Conservation (phyloP, 2,113 vertebrate species). For the Upupa epops region DNA sequence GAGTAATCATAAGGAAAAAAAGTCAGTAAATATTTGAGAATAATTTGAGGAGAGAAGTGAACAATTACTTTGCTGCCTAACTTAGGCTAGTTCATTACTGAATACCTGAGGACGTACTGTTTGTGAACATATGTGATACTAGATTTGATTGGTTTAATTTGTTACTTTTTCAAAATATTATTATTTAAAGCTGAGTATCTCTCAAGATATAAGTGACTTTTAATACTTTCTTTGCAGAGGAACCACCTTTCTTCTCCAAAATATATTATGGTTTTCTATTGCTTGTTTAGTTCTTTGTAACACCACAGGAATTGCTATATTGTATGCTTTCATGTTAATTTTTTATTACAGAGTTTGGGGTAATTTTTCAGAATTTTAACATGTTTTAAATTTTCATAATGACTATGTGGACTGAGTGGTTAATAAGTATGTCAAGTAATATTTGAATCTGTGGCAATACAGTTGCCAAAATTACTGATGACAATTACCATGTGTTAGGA, state of each 20-base stretch:
- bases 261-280: background rate
- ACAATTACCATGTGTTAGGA: background rate
- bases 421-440: background rate
- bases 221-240: background rate
- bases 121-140: background rate
- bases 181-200: background rate
- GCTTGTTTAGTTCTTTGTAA: too few species aligned
- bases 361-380: background rate
- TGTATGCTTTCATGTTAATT: fast-evolving
- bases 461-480: background rate
- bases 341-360: background rate
- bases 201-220: background rate
- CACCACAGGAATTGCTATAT: background rate
- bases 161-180: background rate
- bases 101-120: background rate
- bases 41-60: background rate
- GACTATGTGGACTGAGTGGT: background rate
- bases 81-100: background rate
- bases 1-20: background rate
- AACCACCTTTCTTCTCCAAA: background rate
- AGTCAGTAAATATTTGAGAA: background rate
- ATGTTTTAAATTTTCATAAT: background rate
- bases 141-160: background rate
- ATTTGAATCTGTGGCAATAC: background rate
- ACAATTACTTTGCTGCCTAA: background rate